Base-by-base conservation (phyloP, 2,113 vertebrate species). In the Cyanocitta stelleri region DNA sequence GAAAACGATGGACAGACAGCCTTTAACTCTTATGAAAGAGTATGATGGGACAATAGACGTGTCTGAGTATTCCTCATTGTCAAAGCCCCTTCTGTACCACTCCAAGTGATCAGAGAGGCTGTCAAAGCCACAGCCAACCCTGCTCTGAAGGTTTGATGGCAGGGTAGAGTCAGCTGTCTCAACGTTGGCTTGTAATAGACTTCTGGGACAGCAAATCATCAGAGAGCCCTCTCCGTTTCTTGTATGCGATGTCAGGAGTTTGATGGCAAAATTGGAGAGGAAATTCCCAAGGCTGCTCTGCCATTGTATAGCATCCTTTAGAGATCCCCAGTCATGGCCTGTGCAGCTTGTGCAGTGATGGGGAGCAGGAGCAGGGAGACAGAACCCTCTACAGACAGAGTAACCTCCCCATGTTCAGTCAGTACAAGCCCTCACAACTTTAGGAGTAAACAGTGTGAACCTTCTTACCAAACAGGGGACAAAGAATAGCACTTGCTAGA, bases 301-400 rank as follows among this genome's bases (percentile, higher is more conserved):
- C 3, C 5, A 19, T 24, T 73, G 14, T 43, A 26, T 15, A 43
- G 14, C 16, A 43, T 16, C 44, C 12, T 62, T 66, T 35, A 35
- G 64, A 81, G 30, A 21, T 21, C 15, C 9, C 23, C 46, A 61
- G 44, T 4, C 18, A 16, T 23, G 23, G 11, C 18, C 27, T 68
- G 7, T 23, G 49, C 23, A 32, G 32, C 12, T 29, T 2, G 0
- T 33, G 15, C 49, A 6, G 18, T 15, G 17, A 5, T n/a, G 13
- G 9, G n/a, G 16, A 3, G 37, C 32, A 63, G 54, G 19, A 56
- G 39, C 13, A 39, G 30, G n/a, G 12, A 32, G 16, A 39, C 0
- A 18, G 32, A 87, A 7, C 26, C 18, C 21, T 44, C 27, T 27
- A 4, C 32, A 56, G 5, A 33, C 5, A 64, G 35, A 55, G 39